Conservation (phyloP, 2,113 vertebrate species). For the Periophthalmodon schlosseri region DNA sequence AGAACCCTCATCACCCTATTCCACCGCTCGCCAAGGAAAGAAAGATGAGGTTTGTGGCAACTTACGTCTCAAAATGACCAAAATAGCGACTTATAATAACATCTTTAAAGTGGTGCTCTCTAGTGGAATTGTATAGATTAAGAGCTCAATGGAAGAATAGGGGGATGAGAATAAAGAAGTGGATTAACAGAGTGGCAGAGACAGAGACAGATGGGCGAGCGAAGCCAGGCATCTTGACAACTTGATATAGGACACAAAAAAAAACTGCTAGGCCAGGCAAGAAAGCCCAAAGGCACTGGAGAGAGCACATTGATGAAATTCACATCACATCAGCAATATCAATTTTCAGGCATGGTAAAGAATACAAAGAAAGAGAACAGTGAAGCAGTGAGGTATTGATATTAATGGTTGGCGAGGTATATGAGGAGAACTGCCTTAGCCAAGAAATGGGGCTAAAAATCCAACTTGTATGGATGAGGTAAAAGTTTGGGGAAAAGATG, state of each 20-base stretch:
- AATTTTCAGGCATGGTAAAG: conserved; percentile 51
- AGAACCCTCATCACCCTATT: neutral
- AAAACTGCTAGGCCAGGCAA: conserved; percentile 55
- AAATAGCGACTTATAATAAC: neutral
- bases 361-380: conserved; percentile 22
- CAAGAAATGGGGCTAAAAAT: conserved; percentile 14
- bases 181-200: conserved; percentile 55
- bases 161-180: conserved; percentile 45
- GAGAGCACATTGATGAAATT: conserved; percentile 50
- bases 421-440: conserved; percentile 39
- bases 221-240: conserved; percentile 53
- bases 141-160: conserved; percentile 38
- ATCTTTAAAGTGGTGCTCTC: conserved; percentile 10
- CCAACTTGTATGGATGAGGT: conserved; percentile 42
- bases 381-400: conserved; percentile 29
- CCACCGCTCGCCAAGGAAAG: neutral
- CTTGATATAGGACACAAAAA: conserved; percentile 56
- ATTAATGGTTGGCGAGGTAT: conserved; percentile 35
- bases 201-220: conserved; percentile 62
- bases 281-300: conserved; percentile 46
- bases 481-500: conserved; percentile 48
- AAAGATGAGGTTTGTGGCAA: neutral
- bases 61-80: neutral
- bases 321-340: conserved; percentile 62
- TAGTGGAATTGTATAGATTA: conserved; percentile 32